phyloP scores from a whole-genome alignment of 2,888 invertebrate species.

The Alcis repandata region DNA sequence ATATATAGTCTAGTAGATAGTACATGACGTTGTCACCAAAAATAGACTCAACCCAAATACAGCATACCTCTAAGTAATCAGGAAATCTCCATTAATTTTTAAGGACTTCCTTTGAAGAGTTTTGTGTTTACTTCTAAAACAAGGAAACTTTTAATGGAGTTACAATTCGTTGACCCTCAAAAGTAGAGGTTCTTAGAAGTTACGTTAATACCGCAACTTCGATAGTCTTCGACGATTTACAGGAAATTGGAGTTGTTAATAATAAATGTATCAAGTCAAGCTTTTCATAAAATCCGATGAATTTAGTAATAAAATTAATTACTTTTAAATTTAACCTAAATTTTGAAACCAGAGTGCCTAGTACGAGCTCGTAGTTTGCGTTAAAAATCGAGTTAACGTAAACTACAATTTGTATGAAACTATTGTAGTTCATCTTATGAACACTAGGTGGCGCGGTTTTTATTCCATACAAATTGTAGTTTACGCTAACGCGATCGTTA shows the following conservation, averaged over 20 bases:
- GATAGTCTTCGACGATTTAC: slow-evolving; percentile 34
- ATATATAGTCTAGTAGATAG: no score
- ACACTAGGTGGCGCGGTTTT: no score
- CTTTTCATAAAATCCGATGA: neutral
- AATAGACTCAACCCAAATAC: slow-evolving; percentile 72
- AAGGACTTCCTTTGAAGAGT: slow-evolving; percentile 82
- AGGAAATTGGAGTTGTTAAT: slow-evolving; percentile 31
- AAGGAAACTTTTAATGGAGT: slow-evolving; percentile 84
- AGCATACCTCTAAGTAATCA: slow-evolving; percentile 74
- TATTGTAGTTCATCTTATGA: no score
- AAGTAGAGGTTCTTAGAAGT: slow-evolving; percentile 56
- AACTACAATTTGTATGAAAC: no score
- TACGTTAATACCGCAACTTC: slow-evolving; percentile 42
- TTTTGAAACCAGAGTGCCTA: no score
- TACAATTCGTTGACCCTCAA: slow-evolving; percentile 79
- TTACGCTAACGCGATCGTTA: no score
- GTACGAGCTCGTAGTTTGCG: no score
- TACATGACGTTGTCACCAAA: slow-evolving; percentile 49
- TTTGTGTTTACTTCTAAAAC: slow-evolving; percentile 79
- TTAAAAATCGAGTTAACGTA: no score
- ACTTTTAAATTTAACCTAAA: no score
- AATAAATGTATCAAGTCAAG: slow-evolving; percentile 21
- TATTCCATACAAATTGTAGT: no score
- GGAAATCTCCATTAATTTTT: slow-evolving; percentile 84
- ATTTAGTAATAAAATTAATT: no score